phyloP scores from a whole-genome alignment of 2,888 invertebrate species.

The Augochlorella aurata region DNA sequence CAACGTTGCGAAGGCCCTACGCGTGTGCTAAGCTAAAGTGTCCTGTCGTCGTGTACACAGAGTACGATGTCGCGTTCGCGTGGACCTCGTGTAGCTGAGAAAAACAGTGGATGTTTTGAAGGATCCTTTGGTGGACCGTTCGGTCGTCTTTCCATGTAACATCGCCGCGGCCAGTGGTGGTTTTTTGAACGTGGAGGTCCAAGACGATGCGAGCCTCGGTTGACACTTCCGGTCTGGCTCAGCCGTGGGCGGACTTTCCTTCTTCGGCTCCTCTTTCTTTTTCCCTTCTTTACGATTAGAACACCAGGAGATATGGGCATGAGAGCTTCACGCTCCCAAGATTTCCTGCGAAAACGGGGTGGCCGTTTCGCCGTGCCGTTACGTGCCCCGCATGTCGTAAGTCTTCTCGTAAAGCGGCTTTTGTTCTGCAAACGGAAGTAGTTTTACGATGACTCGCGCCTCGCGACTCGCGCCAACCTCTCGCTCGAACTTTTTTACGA shows the following conservation, averaged over 20 bases:
- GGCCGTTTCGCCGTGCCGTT: slow-evolving; percentile 28
- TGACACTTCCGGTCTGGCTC: slow-evolving; percentile 7
- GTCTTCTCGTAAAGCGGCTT: slow-evolving; percentile 59
- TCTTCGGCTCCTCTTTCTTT: neutral
- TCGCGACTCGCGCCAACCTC: slow-evolving; percentile 28
- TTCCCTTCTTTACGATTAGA: neutral
- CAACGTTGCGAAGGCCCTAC: neutral
- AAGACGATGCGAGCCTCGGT: neutral
- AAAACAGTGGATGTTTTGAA: neutral
- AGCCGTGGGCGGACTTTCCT: neutral
- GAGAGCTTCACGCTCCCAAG: slow-evolving; percentile 19
- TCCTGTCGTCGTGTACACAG: neutral
- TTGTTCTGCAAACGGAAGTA: slow-evolving; percentile 58
- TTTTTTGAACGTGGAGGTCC: neutral
- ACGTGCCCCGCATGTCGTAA: slow-evolving; percentile 57
- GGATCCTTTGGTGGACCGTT: neutral
- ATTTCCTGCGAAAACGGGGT: slow-evolving; percentile 42
- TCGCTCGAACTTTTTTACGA: slow-evolving; percentile 30
- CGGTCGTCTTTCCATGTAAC: neutral
- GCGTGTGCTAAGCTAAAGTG: neutral
- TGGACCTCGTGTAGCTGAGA: neutral
- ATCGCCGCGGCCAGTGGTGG: neutral
- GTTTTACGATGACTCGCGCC: slow-evolving; percentile 55
- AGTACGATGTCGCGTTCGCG: neutral
- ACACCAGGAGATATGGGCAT: neutral